A percentile compares a stretch with the other conserved stretches of the same genome.
Evolutionary conservation across 23 tunicate genomes (phyloP).

Genomic region (Styela plicata): DNA sequence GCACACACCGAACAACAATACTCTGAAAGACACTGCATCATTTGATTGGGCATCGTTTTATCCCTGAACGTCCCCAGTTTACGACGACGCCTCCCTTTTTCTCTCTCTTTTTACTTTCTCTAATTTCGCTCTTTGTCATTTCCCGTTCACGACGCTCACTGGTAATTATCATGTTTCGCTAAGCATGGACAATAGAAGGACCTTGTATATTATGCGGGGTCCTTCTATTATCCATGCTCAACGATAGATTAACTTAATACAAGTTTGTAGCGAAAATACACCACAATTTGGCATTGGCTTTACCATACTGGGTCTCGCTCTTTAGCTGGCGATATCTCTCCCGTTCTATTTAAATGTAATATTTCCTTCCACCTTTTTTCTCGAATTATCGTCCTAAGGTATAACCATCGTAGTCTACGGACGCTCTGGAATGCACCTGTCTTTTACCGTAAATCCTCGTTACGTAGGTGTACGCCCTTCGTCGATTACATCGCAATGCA

Average conservation of each 20-base stretch:
- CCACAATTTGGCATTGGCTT: neutral
- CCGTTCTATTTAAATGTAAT: slow-evolving; percentile 6
- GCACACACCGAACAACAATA: neutral
- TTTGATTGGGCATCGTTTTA: slow-evolving; percentile 11
- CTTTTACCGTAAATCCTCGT: slow-evolving; percentile 3
- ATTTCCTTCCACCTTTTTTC: neutral
- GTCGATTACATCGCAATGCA: neutral
- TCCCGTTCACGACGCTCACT: neutral
- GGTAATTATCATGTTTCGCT: neutral
- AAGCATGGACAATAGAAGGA: too few relatives aligned
- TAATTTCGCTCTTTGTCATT: neutral
- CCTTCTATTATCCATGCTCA: too few relatives aligned
- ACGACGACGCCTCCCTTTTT: slow-evolving; percentile 14
- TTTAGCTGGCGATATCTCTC: neutral
- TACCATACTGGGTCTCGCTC: too few relatives aligned
- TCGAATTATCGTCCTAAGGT: neutral
- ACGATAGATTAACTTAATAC: too few relatives aligned
- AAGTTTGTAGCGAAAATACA: neutral
- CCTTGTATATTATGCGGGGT: too few relatives aligned
- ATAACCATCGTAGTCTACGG: neutral
- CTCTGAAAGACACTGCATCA: neutral
- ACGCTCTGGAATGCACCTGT: slow-evolving; percentile 17
- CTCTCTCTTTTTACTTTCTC: neutral
- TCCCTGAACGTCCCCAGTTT: neutral
- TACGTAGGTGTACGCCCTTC: neutral